Evolutionary conservation across 1,140 invertebrate species (phyloP), one percentile per base, ranked within the genome.

Genomic region (Sminthurinus signatus): DNA sequence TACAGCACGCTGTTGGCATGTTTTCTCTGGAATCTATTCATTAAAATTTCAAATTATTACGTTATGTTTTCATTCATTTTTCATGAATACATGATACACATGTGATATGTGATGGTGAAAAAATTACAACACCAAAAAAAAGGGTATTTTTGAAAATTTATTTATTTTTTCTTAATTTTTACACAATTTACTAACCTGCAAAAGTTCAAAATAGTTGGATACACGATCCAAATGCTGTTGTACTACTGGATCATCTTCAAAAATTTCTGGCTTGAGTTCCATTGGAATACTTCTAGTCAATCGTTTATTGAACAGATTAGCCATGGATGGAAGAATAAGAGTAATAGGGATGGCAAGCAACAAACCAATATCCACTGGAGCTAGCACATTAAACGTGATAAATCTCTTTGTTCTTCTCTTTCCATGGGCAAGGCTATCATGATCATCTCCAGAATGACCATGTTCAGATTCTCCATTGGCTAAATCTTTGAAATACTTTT

Each of bases 1-100:
- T n/a, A 75, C 29, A 0, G 75, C 68, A 17, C 75, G 58, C 31
- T 73, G 62, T 57, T 75, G 74, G 46, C 75, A 76, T 12, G 64
- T 29, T 17, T 69, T 23, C 8, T 70, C 69, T 12, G 71, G 70
- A 42, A 76, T 67, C 75, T 75, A 64, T 39, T 19, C 10, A 52
- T 44, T 2, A 8, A 25, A 44, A 29, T 21, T 27, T 25, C 4
- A 17, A 31, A 19, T 43, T n/a, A n/a, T n/a, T n/a, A n/a, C n/a
- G n/a, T n/a, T n/a, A n/a, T n/a, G n/a, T n/a, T n/a, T n/a, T n/a
- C n/a, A n/a, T n/a, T n/a, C n/a, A n/a, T n/a, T n/a, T n/a, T n/a
- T n/a, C n/a, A n/a, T n/a, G n/a, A n/a, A n/a, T n/a, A n/a, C n/a
- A n/a, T n/a, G n/a, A n/a, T n/a, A n/a, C n/a, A n/a, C n/a, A n/a